phyloP scores from a whole-genome alignment of 2,797 vertebrate species.

The Oreochromis mossambicus region DNA sequence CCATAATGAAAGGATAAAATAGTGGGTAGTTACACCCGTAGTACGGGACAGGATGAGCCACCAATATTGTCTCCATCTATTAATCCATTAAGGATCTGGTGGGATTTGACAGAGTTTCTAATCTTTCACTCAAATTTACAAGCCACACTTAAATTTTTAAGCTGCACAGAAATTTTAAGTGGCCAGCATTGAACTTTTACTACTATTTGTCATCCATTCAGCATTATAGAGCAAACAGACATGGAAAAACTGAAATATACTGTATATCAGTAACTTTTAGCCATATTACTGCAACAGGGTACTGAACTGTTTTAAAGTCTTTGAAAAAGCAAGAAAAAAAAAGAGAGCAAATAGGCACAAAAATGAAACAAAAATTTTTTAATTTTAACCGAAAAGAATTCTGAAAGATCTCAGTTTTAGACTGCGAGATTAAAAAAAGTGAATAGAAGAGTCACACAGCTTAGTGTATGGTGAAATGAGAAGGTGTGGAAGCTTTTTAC shows the following conservation, averaged over 20 bases:
- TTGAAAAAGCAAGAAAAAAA: background rate
- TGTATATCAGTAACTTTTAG: background rate
- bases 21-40: background rate
- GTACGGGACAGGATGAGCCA: background rate
- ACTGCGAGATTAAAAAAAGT: background rate
- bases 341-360: background rate
- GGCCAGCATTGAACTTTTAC: background rate
- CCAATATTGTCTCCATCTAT: background rate
- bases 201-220: background rate
- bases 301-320: background rate
- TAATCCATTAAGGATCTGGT: background rate
- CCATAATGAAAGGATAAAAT: background rate
- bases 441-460: background rate
- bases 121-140: background rate
- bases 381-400: background rate
- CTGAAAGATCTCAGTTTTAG: background rate
- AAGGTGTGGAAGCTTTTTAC: background rate
- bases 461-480: background rate
- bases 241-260: background rate
- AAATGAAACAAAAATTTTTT: accelerated
- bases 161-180: background rate
- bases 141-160: background rate
- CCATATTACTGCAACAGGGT: background rate
- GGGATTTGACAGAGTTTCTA: background rate
- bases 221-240: background rate